Conservation (phyloP, 2,113 vertebrate species). For the Thamnophis sirtalis region DNA sequence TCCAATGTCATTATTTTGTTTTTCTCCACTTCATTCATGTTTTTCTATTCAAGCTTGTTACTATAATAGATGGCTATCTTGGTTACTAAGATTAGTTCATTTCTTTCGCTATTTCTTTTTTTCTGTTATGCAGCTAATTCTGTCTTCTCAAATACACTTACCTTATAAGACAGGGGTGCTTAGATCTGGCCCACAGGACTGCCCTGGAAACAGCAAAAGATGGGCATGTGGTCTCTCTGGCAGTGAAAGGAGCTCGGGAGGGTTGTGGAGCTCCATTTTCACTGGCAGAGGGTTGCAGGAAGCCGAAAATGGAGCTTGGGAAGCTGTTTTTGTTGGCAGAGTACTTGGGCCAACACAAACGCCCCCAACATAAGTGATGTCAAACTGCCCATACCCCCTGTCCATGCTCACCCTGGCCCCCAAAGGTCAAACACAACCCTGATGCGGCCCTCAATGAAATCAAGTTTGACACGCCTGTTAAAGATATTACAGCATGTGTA, state of each 20-base stretch:
- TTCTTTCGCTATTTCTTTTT: background rate
- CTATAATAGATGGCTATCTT: background rate
- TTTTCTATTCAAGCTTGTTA: background rate
- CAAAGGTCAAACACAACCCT: no score
- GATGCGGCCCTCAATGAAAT: no score
- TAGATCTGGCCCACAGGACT: no score
- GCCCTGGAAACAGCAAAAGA: no score
- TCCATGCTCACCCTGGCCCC: no score
- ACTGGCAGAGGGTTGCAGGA: no score
- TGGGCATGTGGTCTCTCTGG: no score
- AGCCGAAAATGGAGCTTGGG: no score
- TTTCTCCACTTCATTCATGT: background rate
- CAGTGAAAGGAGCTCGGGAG: fast-evolving
- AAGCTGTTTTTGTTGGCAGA: fast-evolving
- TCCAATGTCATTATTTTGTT: background rate
- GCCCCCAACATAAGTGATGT: no score
- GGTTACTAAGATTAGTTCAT: background rate
- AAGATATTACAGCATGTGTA: background rate
- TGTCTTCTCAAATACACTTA: background rate
- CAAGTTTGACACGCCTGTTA: background rate
- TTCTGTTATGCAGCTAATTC: background rate
- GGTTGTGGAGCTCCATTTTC: no score
- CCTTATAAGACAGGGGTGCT: background rate
- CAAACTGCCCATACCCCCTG: no score
- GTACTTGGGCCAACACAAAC: no score